Conservation (phyloP, 2,113 vertebrate species). For the Ageneiosus marmoratus region DNA sequence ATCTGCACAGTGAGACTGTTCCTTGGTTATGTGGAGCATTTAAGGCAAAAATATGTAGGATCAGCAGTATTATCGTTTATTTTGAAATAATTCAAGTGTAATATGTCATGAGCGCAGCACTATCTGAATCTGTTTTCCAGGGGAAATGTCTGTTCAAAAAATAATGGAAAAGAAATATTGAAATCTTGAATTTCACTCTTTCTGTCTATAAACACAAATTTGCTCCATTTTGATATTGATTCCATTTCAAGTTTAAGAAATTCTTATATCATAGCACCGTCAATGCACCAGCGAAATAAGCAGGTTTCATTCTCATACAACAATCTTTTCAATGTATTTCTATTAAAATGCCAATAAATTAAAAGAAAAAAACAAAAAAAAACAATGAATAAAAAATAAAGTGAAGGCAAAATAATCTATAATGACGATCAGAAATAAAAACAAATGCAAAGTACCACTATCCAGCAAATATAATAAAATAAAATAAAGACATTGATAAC, state of each 20-base stretch:
- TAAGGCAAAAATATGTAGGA: background rate
- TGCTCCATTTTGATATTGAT: constrained; percentile 1
- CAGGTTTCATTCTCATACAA: constrained; percentile 7
- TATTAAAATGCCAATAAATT: constrained; percentile 37
- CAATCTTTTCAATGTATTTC: constrained; percentile 11
- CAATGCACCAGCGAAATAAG: constrained; percentile 17
- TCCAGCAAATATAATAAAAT: constrained; percentile 36
- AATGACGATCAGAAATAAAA: constrained; percentile 28
- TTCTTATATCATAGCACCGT: constrained; percentile 43
- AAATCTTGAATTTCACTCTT: constrained; percentile 3
- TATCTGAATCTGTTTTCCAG: background rate
- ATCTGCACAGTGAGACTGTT: background rate
- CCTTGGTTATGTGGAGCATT: background rate
- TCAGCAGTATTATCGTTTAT: background rate
- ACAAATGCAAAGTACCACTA: constrained; percentile 43
- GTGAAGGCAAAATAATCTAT: background rate
- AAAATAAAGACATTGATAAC: constrained; percentile 8
- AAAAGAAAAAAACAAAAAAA: constrained; percentile 28
- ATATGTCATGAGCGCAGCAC: no score
- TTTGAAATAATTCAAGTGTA: constrained; percentile 8
- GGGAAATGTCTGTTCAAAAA: background rate
- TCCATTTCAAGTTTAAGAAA: constrained; percentile 48
- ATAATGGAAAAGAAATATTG: background rate
- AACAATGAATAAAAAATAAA: constrained; percentile 15
- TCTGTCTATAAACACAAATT: background rate